Conservation (phyloP, 2,888 invertebrate species). For the Drosophila birchii region DNA sequence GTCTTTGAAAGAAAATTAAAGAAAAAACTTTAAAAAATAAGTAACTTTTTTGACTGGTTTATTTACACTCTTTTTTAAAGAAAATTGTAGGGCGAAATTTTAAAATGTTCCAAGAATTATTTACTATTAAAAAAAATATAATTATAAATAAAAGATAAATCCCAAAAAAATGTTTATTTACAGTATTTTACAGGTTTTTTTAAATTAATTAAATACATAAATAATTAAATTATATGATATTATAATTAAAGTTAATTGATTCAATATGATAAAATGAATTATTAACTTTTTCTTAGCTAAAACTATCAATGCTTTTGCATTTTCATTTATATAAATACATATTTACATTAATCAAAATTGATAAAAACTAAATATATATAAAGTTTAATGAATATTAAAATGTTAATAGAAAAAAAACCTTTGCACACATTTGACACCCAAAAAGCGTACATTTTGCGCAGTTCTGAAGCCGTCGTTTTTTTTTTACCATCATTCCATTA, state of each 20-base stretch:
- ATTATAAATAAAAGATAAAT: too few species aligned
- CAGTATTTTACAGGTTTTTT: too few species aligned
- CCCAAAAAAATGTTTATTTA: too few species aligned
- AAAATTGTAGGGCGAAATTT: neutral
- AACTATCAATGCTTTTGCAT: too few species aligned
- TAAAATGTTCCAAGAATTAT: neutral
- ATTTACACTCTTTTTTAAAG: neutral
- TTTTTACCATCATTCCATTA: slow-evolving; percentile 34
- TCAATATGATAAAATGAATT: too few species aligned
- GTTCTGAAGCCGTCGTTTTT: slow-evolving; percentile 1
- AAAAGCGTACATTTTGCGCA: slow-evolving; percentile 1
- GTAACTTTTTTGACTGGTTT: neutral
- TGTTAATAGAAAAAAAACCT: neutral
- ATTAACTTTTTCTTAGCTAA: too few species aligned
- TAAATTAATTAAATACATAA: too few species aligned
- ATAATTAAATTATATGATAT: too few species aligned
- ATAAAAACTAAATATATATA: neutral
- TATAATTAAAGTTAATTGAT: too few species aligned
- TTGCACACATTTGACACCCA: neutral
- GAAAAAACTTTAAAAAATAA: neutral
- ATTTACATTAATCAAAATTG: neutral
- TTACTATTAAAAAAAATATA: too few species aligned
- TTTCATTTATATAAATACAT: too few species aligned
- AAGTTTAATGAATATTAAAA: neutral
- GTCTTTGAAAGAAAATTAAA: neutral